Percentiles rank a stretch among this genome's conserved stretches.
Conservation (phyloP, 2,888 invertebrate genomes). For the Odontocolon sp. region DNA sequence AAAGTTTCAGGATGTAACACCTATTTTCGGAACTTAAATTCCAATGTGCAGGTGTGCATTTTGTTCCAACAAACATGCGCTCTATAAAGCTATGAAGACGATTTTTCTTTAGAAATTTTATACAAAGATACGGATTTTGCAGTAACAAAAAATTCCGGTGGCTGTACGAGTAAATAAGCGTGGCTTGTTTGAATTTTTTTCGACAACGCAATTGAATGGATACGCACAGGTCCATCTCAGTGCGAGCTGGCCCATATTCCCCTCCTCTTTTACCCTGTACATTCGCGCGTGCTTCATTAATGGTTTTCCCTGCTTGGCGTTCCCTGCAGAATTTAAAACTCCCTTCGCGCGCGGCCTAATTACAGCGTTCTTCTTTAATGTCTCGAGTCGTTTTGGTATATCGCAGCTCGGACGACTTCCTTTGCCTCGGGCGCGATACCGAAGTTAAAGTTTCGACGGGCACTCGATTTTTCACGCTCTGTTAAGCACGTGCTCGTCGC, state of each 20-base stretch:
- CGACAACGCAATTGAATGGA: no score
- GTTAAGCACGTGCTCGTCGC: constrained; percentile 39
- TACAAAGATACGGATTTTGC: no score
- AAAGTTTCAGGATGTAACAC: no score
- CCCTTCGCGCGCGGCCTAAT: constrained; percentile 36
- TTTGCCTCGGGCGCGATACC: background rate
- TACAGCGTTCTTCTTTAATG: constrained; percentile 53
- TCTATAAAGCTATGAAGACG: no score
- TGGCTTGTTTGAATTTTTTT: no score
- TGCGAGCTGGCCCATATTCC: constrained; percentile 27
- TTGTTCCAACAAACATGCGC: no score
- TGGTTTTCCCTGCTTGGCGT: constrained; percentile 18
- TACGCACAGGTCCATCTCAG: background rate
- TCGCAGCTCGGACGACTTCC: background rate
- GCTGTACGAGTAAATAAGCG: no score
- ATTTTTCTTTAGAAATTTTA: no score
- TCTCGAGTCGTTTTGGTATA: constrained; percentile 44
- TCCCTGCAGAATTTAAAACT: constrained; percentile 32
- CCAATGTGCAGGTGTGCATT: no score
- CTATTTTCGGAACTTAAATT: no score
- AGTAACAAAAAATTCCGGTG: no score
- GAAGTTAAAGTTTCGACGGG: constrained; percentile 44
- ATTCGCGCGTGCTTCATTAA: constrained; percentile 38
- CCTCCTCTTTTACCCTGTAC: background rate
- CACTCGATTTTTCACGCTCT: constrained; percentile 59